Evolutionary conservation across 2,888 invertebrate species (phyloP).

Genomic region (Melinopterus prodromus): DNA sequence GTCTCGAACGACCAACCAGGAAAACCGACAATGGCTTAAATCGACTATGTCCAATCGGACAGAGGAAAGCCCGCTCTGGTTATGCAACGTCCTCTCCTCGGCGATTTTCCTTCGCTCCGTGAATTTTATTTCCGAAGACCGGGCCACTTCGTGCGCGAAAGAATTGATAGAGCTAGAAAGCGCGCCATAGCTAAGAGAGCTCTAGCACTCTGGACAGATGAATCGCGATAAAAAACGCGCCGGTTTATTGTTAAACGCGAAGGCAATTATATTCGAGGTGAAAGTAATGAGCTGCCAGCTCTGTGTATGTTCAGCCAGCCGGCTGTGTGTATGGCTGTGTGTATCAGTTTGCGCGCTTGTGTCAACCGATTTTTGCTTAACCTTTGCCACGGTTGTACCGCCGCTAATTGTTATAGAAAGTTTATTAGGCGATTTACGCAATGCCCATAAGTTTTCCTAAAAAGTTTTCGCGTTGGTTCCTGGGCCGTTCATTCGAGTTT

Average conservation of each 20-base stretch:
- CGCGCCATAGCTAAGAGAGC: neutral
- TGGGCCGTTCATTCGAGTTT: neutral
- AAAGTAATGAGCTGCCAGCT: neutral
- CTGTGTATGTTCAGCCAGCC: too few species aligned
- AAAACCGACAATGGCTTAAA: neutral
- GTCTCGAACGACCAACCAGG: neutral
- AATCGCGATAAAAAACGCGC: neutral
- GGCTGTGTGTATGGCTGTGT: neutral
- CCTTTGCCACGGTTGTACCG: neutral
- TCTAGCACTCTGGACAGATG: neutral
- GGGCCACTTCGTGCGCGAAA: neutral
- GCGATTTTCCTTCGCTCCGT: neutral
- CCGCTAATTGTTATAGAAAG: neutral
- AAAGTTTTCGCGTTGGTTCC: too few species aligned
- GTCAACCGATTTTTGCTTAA: slow-evolving; percentile 4
- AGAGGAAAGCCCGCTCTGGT: neutral
- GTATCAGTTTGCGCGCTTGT: neutral
- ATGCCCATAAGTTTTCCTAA: neutral
- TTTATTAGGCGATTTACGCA: neutral
- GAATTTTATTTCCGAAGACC: neutral
- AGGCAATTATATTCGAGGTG: neutral
- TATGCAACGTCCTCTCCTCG: neutral
- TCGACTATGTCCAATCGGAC: neutral
- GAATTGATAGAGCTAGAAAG: neutral
- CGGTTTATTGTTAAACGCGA: neutral